Conservation (phyloP, 1,140 invertebrate genomes). For the Antheraea mylitta region DNA sequence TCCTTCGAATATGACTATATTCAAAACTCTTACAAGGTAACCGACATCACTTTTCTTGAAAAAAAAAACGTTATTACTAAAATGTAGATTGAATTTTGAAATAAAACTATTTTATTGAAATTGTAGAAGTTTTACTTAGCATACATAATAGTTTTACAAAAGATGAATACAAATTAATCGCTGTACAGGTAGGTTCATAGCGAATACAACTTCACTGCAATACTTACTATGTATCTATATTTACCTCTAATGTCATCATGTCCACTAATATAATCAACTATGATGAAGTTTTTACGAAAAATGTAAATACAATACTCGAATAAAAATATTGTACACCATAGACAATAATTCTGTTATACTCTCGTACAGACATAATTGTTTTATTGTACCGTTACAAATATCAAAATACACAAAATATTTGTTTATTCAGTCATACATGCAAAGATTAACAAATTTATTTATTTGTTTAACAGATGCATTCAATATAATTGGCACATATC, state of each 20-base stretch:
- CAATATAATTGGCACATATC: constrained; percentile 10
- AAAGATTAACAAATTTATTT: neutral
- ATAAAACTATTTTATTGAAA: constrained; percentile 33
- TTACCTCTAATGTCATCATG: neutral
- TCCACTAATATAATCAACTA: neutral
- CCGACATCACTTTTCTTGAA: no score
- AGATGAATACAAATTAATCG: constrained; percentile 68
- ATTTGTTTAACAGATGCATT: neutral
- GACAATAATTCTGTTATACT: neutral
- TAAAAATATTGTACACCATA: neutral
- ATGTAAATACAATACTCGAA: neutral
- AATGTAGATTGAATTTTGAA: constrained; percentile 5
- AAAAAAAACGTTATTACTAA: no score
- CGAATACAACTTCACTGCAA: constrained; percentile 32
- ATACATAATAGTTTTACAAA: constrained; percentile 57
- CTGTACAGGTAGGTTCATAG: constrained; percentile 59
- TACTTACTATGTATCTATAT: constrained; percentile 9
- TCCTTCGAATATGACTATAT: no score
- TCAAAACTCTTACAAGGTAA: no score
- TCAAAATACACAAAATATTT: constrained; percentile 8
- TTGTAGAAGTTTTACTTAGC: constrained; percentile 55
- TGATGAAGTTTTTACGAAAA: neutral
- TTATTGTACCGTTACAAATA: neutral
- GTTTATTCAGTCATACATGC: neutral
- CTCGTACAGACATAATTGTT: neutral